phyloP scores from a whole-genome alignment of 2,113 vertebrate species.

The Leucopsar rothschildi region DNA sequence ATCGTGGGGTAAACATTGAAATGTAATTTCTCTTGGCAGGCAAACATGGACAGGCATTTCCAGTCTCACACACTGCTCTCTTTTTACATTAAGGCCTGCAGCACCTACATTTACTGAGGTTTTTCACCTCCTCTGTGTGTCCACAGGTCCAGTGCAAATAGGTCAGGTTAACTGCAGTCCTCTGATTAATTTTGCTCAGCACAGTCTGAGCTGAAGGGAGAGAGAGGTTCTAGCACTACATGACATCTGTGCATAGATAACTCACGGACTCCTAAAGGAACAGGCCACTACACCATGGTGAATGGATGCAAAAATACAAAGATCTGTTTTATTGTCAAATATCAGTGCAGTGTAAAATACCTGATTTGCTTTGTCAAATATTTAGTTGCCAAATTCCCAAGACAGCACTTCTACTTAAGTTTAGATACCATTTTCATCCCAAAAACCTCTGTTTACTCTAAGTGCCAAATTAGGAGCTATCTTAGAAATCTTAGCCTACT shows the following conservation, averaged over 20 bases:
- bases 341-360: neutral
- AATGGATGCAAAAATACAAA: neutral
- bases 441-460: neutral
- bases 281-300: rapidly evolving
- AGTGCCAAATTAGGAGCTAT: neutral
- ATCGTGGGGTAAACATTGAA: neutral
- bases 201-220: neutral
- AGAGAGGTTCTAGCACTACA: neutral
- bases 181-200: neutral
- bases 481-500: neutral
- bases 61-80: neutral
- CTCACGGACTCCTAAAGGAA: neutral
- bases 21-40: neutral
- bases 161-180: neutral
- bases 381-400: neutral
- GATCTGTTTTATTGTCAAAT: neutral
- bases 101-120: neutral
- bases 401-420: neutral
- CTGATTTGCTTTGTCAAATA: neutral
- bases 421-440: neutral
- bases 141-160: neutral
- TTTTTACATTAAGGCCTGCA: neutral
- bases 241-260: neutral
- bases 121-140: neutral
- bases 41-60: neutral